These are phyloP conservation scores for Drosophila mimica DNA, from an alignment of 2,888 invertebrate species.

Conservation along the genomic window DNA sequence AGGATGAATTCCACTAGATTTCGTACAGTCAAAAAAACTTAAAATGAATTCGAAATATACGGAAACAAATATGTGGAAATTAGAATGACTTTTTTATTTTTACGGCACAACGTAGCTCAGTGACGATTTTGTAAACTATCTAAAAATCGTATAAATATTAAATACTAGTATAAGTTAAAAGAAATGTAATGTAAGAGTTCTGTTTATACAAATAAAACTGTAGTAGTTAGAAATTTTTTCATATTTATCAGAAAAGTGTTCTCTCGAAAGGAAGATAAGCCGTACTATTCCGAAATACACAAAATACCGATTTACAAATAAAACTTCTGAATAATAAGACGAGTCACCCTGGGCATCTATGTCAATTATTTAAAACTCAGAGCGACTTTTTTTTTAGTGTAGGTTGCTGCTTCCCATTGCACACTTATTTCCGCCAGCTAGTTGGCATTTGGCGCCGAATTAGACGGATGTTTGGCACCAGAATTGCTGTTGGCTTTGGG, in stretches of 20 bases:
- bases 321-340: neutral
- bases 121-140: neutral
- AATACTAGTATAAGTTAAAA: neutral
- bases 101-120: too few relatives aligned
- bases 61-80: neutral
- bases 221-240: neutral
- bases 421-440: neutral
- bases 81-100: too few relatives aligned
- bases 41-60: neutral
- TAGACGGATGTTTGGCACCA: constrained; percentile 30
- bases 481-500: constrained; percentile 29
- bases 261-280: neutral
- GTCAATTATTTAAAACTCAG: neutral
- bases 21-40: neutral
- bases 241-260: neutral
- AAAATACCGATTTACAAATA: neutral
- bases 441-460: constrained; percentile 21
- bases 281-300: neutral
- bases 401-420: neutral
- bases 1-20: neutral
- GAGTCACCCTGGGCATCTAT: neutral
- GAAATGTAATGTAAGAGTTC: too few relatives aligned
- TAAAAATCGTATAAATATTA: neutral
- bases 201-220: neutral
- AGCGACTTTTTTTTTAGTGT: neutral